Evolutionary conservation across 1,140 invertebrate species (phyloP).

Genomic region (Neotoxoptera formosana): DNA sequence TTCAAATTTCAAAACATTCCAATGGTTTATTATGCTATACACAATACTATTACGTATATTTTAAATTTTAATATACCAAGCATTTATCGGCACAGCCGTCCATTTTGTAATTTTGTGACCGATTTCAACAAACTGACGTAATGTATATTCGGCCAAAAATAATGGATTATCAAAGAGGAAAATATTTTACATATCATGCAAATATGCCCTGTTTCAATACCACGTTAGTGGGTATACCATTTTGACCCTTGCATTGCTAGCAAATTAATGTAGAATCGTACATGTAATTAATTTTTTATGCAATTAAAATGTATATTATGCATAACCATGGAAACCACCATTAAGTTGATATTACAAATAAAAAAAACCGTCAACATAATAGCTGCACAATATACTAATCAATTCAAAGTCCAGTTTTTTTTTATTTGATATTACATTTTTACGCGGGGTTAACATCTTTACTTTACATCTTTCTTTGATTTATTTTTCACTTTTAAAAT

Average conservation of each 20-base stretch:
- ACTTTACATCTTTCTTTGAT: not conserved
- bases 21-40: not conserved
- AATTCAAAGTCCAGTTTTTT: not conserved
- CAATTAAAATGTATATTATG: not conserved
- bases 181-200: not conserved
- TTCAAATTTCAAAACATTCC: not conserved
- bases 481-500: not conserved
- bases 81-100: not conserved
- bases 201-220: not conserved
- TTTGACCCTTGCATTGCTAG: not conserved
- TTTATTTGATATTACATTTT: not conserved
- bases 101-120: not conserved
- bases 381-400: not conserved
- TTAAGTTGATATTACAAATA: not conserved
- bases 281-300: conserved; percentile 6
- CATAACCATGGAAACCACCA: not conserved
- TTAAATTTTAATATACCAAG: not conserved
- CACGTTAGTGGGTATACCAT: not conserved
- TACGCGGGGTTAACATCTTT: not conserved
- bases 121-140: not conserved
- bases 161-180: not conserved
- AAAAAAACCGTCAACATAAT: not conserved
- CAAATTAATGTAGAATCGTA: not conserved
- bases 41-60: not conserved
- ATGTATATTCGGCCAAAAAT: not conserved